Evolutionary conservation across 2,888 invertebrate species (phyloP).

Genomic region (Metallyticus violacea): DNA sequence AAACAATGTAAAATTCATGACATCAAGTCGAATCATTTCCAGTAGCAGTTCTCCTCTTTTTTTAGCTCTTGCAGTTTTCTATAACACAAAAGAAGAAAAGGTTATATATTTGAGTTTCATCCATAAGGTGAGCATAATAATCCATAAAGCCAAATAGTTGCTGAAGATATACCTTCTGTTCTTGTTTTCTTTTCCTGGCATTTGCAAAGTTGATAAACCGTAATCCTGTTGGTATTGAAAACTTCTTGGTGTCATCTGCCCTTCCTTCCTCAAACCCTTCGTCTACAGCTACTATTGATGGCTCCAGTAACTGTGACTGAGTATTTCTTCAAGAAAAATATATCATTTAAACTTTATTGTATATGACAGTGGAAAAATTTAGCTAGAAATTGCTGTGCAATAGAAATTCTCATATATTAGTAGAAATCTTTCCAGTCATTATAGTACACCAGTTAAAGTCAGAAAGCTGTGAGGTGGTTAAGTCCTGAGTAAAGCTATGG

Average conservation of each 20-base stretch:
- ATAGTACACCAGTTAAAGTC: no score
- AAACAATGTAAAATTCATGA: constrained; percentile 61
- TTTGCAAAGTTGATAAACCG: constrained; percentile 41
- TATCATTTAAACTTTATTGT: background rate
- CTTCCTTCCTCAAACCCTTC: constrained; percentile 56
- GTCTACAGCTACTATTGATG: constrained; percentile 45
- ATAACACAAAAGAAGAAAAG: background rate
- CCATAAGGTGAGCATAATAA: background rate
- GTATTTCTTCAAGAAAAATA: background rate
- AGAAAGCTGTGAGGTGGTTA: no score
- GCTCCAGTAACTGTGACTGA: background rate
- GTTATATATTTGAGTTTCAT: background rate
- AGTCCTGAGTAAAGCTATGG: no score
- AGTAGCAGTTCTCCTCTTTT: constrained; percentile 60
- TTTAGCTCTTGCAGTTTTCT: constrained; percentile 36
- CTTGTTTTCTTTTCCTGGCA: constrained; percentile 39
- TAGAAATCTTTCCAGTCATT: no score
- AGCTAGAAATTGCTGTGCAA: background rate
- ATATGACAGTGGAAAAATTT: background rate
- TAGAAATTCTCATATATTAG: background rate
- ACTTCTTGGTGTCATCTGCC: constrained; percentile 25
- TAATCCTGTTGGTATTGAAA: constrained; percentile 21
- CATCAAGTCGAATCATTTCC: constrained; percentile 68
- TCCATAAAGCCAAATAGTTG: background rate
- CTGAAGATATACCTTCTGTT: constrained; percentile 39